These are phyloP conservation scores for Centruroides sculpturatus DNA, from an alignment of 1,140 invertebrate genomes.

Conservation along the genomic window DNA sequence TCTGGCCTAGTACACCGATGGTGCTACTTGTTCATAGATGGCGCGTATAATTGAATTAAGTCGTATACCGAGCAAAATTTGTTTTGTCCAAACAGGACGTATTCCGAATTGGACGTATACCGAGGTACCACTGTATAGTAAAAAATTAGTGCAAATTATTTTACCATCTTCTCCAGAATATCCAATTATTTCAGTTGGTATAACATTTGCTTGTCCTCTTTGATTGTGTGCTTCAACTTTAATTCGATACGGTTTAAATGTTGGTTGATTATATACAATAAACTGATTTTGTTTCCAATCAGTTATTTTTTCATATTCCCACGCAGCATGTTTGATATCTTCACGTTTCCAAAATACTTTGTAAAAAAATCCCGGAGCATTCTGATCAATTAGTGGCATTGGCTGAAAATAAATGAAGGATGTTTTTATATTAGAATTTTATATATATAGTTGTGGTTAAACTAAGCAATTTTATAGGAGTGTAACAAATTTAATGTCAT, in stretches of 20 bases:
- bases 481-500: neutral
- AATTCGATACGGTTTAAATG: conserved; percentile 77
- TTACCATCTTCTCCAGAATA: conserved; percentile 81
- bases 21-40: too few species aligned
- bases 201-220: conserved; percentile 68
- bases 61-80: too few species aligned
- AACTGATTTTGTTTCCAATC: conserved; percentile 56
- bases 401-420: conserved; percentile 26
- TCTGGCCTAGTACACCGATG: too few species aligned
- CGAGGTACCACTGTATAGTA: too few species aligned
- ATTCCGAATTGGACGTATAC: too few species aligned
- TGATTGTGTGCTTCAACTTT: conserved; percentile 86
- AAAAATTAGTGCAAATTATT: neutral
- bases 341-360: conserved; percentile 66
- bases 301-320: conserved; percentile 52
- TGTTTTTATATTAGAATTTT: neutral
- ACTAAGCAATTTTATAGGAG: neutral
- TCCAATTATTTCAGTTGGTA: conserved; percentile 64
- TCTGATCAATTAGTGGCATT: conserved; percentile 93
- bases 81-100: too few species aligned
- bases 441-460: neutral
- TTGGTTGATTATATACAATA: conserved; percentile 63
- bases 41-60: too few species aligned
- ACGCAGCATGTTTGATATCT: conserved; percentile 51
- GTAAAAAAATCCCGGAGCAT: conserved; percentile 85